Evolutionary conservation across 2,888 invertebrate species (phyloP).

Genomic region (Blastobasis adustella): DNA sequence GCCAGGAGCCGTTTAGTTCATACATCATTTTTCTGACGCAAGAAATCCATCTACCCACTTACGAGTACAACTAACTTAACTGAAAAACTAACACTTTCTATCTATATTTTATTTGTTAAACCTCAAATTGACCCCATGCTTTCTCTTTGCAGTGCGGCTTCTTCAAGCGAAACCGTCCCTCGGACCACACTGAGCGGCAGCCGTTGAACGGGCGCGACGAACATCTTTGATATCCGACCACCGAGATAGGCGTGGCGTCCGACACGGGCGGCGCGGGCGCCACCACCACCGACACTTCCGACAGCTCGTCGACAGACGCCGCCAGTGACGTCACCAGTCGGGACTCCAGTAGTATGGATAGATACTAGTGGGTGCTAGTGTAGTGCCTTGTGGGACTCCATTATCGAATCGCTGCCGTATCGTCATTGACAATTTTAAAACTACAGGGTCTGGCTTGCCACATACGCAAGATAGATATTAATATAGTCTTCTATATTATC

Average conservation of each 20-base stretch:
- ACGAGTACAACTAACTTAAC: too few species aligned
- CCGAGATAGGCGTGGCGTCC: slow-evolving; percentile 40
- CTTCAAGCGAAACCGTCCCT: slow-evolving; percentile 92
- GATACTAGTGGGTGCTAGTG: slow-evolving; percentile 32
- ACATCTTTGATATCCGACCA: slow-evolving; percentile 77
- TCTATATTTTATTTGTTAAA: too few species aligned
- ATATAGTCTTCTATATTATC: too few species aligned
- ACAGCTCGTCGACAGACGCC: slow-evolving; percentile 52
- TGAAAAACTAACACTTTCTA: too few species aligned
- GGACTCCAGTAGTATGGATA: slow-evolving; percentile 57
- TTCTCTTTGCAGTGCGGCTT: slow-evolving; percentile 85
- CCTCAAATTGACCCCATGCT: neutral
- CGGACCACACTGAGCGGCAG: slow-evolving; percentile 87
- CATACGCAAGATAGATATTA: too few species aligned
- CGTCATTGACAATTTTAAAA: too few species aligned
- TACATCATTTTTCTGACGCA: too few species aligned
- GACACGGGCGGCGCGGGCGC: slow-evolving; percentile 36
- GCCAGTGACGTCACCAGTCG: slow-evolving; percentile 67
- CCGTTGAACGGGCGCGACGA: slow-evolving; percentile 89
- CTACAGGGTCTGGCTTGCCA: too few species aligned
- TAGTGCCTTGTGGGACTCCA: neutral
- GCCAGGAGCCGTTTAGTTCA: too few species aligned
- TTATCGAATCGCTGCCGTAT: too few species aligned
- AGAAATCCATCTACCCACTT: too few species aligned
- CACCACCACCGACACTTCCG: slow-evolving; percentile 23